Percentiles rank a stretch among this genome's conserved stretches.
Conservation (phyloP, 2,888 invertebrate species). For the Cerastis rubricosa region DNA sequence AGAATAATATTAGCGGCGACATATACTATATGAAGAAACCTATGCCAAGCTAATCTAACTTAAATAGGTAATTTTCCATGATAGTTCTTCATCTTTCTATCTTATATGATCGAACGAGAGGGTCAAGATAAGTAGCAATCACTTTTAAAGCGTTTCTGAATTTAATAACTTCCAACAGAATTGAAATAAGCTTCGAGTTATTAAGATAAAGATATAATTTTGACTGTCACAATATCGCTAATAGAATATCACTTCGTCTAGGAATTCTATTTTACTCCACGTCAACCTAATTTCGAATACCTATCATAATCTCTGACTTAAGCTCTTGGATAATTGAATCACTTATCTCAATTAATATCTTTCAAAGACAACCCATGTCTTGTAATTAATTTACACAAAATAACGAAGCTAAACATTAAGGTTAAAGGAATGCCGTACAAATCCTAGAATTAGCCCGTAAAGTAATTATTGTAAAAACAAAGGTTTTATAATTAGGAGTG, state of each 20-base stretch:
- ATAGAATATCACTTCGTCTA: background rate
- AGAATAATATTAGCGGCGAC: too few species aligned
- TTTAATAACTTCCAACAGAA: background rate
- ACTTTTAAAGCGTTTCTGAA: background rate
- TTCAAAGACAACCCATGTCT: constrained; percentile 31
- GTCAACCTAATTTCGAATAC: background rate
- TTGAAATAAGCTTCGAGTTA: background rate
- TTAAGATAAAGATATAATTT: background rate
- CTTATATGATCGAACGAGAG: background rate
- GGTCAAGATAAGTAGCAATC: background rate
- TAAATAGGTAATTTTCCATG: background rate
- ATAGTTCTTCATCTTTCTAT: background rate
- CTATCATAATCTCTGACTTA: background rate
- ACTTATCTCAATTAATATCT: constrained; percentile 30
- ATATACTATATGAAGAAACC: too few species aligned
- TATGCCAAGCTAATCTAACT: too few species aligned
- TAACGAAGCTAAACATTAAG: constrained; percentile 32
- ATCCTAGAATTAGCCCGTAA: constrained; percentile 59
- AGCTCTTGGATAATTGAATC: constrained; percentile 23
- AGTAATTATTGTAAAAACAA: constrained; percentile 74
- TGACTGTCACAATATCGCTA: background rate
- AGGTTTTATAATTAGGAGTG: constrained; percentile 73
- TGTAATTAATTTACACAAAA: constrained; percentile 57
- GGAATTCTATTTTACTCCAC: background rate
- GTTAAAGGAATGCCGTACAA: constrained; percentile 54